These are phyloP conservation scores for Agonopterix arenella DNA, from an alignment of 2,888 invertebrate species.

Conservation along the genomic window DNA sequence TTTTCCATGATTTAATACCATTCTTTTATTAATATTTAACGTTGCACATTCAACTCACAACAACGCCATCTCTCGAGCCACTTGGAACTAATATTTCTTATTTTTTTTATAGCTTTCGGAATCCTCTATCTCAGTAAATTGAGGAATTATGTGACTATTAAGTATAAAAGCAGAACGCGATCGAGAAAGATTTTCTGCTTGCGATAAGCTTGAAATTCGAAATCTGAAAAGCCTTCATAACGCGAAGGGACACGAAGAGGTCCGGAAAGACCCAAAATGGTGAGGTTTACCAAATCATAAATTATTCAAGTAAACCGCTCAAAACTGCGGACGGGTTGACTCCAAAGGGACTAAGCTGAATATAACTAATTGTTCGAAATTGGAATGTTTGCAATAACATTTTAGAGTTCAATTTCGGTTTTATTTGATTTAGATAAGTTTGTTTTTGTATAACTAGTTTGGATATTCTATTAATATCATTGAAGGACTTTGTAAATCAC, in stretches of 20 bases:
- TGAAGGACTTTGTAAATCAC: too few species aligned
- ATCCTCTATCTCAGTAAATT: too few species aligned
- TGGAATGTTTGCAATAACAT: conserved; percentile 4
- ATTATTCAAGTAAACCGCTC: conserved; percentile 20
- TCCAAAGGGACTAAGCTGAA: conserved; percentile 5
- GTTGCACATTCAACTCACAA: too few species aligned
- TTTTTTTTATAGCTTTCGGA: too few species aligned
- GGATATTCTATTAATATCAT: background rate
- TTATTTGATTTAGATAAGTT: conserved; percentile 1
- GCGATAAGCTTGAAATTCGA: background rate
- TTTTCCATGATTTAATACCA: too few species aligned
- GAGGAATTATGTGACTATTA: too few species aligned
- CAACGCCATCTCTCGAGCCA: too few species aligned
- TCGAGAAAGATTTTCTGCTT: background rate
- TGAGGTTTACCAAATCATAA: conserved; percentile 20
- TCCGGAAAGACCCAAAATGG: conserved; percentile 11
- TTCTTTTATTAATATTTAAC: too few species aligned
- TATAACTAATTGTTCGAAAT: conserved; percentile 9
- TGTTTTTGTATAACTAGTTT: background rate
- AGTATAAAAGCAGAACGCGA: too few species aligned
- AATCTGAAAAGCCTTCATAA: background rate
- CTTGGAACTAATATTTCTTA: too few species aligned
- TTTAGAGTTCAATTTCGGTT: conserved; percentile 2
- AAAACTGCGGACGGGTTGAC: conserved; percentile 15
- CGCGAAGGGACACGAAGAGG: background rate